Evolutionary conservation across 2,797 vertebrate genomes (phyloP).

Genomic region (Vespertilio murinus): DNA sequence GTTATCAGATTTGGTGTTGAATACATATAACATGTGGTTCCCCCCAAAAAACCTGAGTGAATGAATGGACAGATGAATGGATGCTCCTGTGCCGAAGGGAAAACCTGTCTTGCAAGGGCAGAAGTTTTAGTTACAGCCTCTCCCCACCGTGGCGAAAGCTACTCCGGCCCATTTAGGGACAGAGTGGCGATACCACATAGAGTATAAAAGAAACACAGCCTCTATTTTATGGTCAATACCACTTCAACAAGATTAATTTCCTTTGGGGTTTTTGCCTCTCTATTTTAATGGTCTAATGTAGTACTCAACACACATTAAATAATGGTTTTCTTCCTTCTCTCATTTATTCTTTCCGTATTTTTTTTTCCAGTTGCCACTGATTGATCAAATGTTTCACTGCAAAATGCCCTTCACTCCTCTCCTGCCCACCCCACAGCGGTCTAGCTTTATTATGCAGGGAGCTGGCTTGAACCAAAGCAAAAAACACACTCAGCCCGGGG

Average conservation of each 20-base stretch:
- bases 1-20: background rate
- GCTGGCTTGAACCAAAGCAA: background rate
- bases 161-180: background rate
- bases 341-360: background rate
- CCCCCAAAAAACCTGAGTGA: background rate
- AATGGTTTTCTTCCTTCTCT: background rate
- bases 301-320: background rate
- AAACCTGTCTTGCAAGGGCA: background rate
- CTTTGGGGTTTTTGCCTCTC: constrained; percentile 39
- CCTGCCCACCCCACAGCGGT: fast-evolving
- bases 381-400: background rate
- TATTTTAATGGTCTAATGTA: constrained; percentile 24
- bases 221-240: constrained; percentile 23
- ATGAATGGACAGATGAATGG: background rate
- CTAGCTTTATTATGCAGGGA: background rate
- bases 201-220: background rate
- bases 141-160: background rate
- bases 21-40: background rate
- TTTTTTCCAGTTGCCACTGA: background rate
- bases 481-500: background rate
- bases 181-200: too few relatives aligned
- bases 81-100: background rate
- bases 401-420: background rate
- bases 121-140: background rate
- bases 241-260: constrained; percentile 36